Conservation (phyloP, 2,888 invertebrate species). For the Rotaria sp. region DNA sequence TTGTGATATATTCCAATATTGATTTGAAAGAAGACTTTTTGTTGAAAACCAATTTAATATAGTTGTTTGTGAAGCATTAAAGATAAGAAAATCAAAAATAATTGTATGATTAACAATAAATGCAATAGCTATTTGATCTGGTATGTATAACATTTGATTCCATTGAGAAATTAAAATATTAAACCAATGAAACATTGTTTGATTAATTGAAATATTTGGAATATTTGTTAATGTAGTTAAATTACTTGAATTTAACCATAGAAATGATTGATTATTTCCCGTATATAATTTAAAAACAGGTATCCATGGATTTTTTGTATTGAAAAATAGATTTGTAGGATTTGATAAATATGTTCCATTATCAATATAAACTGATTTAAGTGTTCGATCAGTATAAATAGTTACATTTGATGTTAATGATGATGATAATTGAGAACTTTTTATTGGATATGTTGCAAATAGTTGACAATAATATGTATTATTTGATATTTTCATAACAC, state of each 20-base stretch:
- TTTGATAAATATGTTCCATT: not conserved
- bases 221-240: not conserved
- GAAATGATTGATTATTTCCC: not conserved
- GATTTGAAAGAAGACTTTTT: not conserved
- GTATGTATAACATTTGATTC: not conserved
- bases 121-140: not conserved
- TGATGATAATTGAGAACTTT: not conserved
- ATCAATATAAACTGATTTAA: not conserved
- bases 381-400: not conserved
- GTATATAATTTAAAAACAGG: not conserved
- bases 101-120: not conserved
- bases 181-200: not conserved
- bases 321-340: not conserved
- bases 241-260: not conserved
- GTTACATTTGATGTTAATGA: not conserved
- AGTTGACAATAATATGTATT: not conserved
- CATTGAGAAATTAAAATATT: not conserved
- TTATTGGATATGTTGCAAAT: not conserved
- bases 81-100: not conserved
- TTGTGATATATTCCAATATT: not conserved
- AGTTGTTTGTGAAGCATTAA: not conserved
- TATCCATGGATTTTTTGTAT: not conserved
- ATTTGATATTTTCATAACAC: not conserved
- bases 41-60: not conserved
- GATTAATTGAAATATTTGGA: not conserved